Evolutionary conservation across 2,888 invertebrate species (phyloP).

Genomic region (Meghimatium bilineatum): DNA sequence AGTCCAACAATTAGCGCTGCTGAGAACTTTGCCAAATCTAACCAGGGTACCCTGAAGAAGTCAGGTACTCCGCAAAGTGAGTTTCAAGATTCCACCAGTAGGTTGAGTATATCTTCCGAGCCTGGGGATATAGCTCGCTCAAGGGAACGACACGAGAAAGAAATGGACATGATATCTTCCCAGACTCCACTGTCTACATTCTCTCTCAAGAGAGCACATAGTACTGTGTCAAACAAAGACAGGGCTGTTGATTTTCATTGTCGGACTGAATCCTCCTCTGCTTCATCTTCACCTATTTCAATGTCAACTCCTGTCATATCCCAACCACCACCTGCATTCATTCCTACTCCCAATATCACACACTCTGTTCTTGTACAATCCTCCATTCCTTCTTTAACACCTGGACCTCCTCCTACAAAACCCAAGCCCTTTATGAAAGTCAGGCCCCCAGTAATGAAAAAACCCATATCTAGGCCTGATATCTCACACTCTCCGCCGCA

Average conservation of each 20-base stretch:
- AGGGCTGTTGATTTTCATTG: constrained; percentile 12
- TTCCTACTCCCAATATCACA: constrained; percentile 28
- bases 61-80: constrained; percentile 55
- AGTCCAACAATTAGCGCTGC: constrained; percentile 81
- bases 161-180: background rate
- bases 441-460: constrained; percentile 88
- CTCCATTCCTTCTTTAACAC: background rate
- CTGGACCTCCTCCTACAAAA: constrained; percentile 68
- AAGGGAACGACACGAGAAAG: constrained; percentile 11
- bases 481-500: constrained; percentile 28
- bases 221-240: constrained; percentile 46
- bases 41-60: constrained; percentile 87
- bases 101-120: constrained; percentile 53
- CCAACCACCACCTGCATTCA: constrained; percentile 21
- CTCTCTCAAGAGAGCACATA: constrained; percentile 51
- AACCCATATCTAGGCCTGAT: constrained; percentile 62
- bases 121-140: constrained; percentile 48
- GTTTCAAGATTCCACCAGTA: constrained; percentile 30
- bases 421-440: constrained; percentile 79
- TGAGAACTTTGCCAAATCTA: constrained; percentile 87
- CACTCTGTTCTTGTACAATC: constrained; percentile 50
- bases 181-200: constrained; percentile 49
- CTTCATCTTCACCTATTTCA: constrained; percentile 22
- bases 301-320: constrained; percentile 31
- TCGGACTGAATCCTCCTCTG: constrained; percentile 25